These are phyloP conservation scores for Syngnathus acus DNA, from an alignment of 2,797 vertebrate species.

Conservation along the genomic window DNA sequence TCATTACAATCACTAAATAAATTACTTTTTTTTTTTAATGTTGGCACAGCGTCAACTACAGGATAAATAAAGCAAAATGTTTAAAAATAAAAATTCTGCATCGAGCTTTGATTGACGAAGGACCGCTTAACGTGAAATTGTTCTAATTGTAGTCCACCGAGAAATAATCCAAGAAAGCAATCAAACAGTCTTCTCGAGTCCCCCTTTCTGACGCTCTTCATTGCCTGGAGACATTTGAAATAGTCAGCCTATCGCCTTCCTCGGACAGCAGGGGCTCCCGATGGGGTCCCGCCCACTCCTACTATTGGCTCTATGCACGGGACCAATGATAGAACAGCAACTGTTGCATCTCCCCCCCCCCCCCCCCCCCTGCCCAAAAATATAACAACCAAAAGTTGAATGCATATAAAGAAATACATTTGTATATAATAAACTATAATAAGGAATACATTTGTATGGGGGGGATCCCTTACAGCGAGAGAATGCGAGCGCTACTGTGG, in stretches of 20 bases:
- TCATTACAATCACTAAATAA: background rate
- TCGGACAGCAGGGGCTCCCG: background rate
- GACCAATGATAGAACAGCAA: constrained; percentile 45
- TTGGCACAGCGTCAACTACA: background rate
- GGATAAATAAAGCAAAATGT: background rate
- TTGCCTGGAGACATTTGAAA: constrained; percentile 5
- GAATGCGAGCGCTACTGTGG: background rate
- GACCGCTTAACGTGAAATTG: too few species aligned
- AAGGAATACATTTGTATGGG: background rate
- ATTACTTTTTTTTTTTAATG: background rate
- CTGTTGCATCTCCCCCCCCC: constrained; percentile 44
- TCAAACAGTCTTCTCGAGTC: background rate
- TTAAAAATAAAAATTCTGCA: too few species aligned
- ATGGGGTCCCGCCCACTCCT: background rate
- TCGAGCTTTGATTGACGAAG: too few species aligned
- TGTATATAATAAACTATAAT: background rate
- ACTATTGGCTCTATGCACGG: constrained; percentile 24
- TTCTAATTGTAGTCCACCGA: too few species aligned
- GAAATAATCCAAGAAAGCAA: background rate
- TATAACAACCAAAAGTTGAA: background rate
- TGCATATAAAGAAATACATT: background rate
- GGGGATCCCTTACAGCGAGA: background rate
- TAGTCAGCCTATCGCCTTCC: background rate
- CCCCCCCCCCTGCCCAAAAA: background rate
- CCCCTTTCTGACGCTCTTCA: background rate